Conservation (phyloP, 1,140 invertebrate species). For the Trichomalopsis sarcophagae region DNA sequence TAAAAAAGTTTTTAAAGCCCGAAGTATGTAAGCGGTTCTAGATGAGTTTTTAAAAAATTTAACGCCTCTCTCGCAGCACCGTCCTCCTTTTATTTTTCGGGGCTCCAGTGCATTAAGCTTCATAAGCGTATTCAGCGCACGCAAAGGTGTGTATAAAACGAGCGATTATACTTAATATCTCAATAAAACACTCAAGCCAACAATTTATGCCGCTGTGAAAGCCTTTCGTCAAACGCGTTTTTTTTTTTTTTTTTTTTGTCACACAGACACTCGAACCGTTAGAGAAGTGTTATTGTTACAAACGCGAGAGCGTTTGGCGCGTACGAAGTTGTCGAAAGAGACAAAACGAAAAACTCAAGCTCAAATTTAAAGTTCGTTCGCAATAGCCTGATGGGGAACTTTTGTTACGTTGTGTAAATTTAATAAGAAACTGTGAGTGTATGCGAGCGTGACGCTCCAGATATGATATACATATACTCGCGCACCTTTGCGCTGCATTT, state of each 20-base stretch:
- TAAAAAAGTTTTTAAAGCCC: background rate
- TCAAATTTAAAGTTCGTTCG: no score
- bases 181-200: background rate
- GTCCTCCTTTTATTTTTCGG: background rate
- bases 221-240: background rate
- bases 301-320: no score
- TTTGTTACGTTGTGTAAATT: no score
- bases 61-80: background rate
- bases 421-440: no score
- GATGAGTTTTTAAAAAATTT: background rate
- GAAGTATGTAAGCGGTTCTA: background rate
- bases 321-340: background rate
- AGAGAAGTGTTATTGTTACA: no score
- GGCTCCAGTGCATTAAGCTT: background rate
- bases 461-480: background rate
- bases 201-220: background rate
- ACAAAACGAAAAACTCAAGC: background rate
- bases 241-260: no score
- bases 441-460: background rate
- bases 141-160: background rate
- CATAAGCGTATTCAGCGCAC: background rate
- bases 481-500: background rate
- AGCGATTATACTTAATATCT: conserved; percentile 18
- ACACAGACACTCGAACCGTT: no score
- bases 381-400: no score